A percentile compares a stretch with the other conserved stretches of the same genome.
Evolutionary conservation across 2,797 vertebrate genomes (phyloP).

Genomic region (Arvicola amphibius): DNA sequence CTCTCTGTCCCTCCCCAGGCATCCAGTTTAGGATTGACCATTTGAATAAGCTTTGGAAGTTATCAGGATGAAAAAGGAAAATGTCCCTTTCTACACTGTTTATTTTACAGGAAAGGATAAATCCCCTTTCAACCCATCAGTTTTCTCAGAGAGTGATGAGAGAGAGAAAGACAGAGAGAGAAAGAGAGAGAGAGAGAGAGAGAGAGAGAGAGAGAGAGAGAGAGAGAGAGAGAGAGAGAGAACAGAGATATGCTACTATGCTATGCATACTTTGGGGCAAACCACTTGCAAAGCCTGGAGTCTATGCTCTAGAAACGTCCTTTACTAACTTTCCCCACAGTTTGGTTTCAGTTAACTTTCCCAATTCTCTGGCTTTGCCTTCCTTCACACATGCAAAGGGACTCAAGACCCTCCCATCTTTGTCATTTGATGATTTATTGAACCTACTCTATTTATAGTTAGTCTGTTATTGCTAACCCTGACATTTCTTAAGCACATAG

Average conservation of each 20-base stretch:
- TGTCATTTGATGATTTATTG: not conserved
- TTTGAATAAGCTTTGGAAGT: not conserved
- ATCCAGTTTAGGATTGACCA: not conserved
- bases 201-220: not conserved
- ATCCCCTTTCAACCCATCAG: not conserved
- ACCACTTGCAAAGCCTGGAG: not conserved
- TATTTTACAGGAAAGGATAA: not conserved
- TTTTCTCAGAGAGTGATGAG: not conserved
- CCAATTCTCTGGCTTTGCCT: not conserved
- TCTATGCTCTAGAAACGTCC: not conserved
- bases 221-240: not conserved
- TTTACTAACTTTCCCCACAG: not conserved
- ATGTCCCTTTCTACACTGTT: not conserved
- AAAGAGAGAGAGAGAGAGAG: not conserved
- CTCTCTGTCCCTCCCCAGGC: not conserved
- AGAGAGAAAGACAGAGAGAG: fast-evolving
- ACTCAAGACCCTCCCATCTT: not conserved
- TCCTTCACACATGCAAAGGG: not conserved
- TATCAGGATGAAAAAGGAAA: not conserved
- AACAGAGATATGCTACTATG: not conserved
- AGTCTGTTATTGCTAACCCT: not conserved
- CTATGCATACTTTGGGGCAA: not conserved
- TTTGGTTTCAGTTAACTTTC: not conserved
- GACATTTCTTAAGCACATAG: not conserved
- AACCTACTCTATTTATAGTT: not conserved